Percentiles rank a stretch among this genome's conserved stretches.
Conservation (phyloP, 2,888 invertebrate species). For the Eustalomyia histrio region DNA sequence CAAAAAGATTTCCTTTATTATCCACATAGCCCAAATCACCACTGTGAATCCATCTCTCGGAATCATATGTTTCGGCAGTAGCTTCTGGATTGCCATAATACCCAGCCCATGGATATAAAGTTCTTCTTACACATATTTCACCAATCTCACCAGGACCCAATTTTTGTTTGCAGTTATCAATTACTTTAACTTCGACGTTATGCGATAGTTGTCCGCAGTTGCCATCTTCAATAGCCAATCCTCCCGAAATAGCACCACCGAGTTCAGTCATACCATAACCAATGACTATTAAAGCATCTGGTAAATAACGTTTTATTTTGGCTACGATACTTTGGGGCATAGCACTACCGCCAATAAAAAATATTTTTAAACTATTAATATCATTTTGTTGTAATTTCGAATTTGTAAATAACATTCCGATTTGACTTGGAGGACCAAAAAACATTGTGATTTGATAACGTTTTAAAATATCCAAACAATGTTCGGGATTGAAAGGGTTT, state of each 20-base stretch:
- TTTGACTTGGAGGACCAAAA: constrained; percentile 68
- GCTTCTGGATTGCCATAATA: constrained; percentile 73
- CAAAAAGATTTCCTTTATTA: constrained; percentile 71
- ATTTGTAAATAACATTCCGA: constrained; percentile 61
- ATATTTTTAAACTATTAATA: constrained; percentile 67
- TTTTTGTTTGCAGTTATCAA: constrained; percentile 69
- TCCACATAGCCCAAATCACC: constrained; percentile 77
- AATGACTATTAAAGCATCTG: constrained; percentile 66
- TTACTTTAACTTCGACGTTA: constrained; percentile 70
- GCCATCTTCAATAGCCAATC: constrained; percentile 64
- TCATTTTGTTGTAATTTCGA: constrained; percentile 58
- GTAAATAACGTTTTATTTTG: constrained; percentile 59
- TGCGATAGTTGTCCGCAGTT: constrained; percentile 67
- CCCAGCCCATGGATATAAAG: constrained; percentile 70
- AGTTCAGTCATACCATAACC: constrained; percentile 72
- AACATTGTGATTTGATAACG: constrained; percentile 68
- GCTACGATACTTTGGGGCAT: no score
- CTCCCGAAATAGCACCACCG: constrained; percentile 65
- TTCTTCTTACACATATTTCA: constrained; percentile 72
- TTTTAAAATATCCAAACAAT: constrained; percentile 68
- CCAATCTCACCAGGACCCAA: constrained; percentile 71
- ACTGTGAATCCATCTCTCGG: constrained; percentile 74
- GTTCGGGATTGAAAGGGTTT: constrained; percentile 68
- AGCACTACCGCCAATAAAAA: constrained; percentile 70
- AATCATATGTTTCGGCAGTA: constrained; percentile 70